A percentile compares a stretch with the other conserved stretches of the same genome.
These are phyloP conservation scores for Clarias batrachus DNA, from an alignment of 2,113 vertebrate genomes.

Conservation along the genomic window DNA sequence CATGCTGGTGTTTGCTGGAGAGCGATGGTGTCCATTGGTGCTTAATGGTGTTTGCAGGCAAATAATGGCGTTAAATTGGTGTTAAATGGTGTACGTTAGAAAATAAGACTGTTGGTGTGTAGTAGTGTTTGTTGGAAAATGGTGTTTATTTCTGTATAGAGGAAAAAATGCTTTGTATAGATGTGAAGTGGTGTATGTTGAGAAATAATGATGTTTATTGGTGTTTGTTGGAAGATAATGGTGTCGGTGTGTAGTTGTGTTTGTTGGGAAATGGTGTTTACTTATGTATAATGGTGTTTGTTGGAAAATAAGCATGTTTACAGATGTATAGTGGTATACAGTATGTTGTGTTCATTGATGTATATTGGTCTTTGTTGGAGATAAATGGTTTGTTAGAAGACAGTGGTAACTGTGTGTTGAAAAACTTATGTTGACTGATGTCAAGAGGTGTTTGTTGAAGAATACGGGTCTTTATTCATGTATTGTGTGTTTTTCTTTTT, in stretches of 20 bases:
- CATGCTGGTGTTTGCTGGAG: not conserved
- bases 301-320: not conserved
- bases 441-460: not conserved
- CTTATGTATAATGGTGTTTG: not conserved
- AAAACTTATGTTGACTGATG: not conserved
- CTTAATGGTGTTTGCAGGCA: not conserved
- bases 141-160: too few species aligned
- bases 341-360: not conserved
- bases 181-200: not conserved
- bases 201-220: not conserved
- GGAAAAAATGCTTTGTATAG: too few species aligned
- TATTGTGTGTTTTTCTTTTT: not conserved
- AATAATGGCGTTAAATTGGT: not conserved
- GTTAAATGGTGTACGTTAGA: not conserved
- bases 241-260: not conserved
- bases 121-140: not conserved
- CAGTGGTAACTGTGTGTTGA: not conserved
- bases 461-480: not conserved
- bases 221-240: not conserved
- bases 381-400: not conserved
- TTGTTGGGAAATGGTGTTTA: not conserved
- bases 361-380: not conserved
- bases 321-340: not conserved
- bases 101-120: not conserved
- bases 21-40: not conserved